Base-by-base conservation (phyloP, 2,797 vertebrate genomes). In the Decapterus maruadsi region DNA sequence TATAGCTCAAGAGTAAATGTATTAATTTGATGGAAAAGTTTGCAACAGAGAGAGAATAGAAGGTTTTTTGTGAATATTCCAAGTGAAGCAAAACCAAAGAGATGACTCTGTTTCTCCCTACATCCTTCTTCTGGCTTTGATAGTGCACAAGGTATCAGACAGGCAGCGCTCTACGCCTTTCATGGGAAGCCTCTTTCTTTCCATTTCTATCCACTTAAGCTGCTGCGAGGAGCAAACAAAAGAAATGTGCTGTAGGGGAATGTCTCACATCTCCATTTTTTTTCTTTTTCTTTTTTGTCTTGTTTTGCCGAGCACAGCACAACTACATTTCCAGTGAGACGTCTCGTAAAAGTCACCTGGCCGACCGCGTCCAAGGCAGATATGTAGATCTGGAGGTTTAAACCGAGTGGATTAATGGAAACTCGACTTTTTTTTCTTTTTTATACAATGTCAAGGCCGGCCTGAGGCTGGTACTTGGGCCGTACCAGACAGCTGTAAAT, bases 351-450 rank as follows among this genome's bases (percentile, higher is more conserved):
- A 26, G 68, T 73, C 81, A 82, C 63, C 83, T 77, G 81, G 77
- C 65, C 68, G 55, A 71, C 78, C 11, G 45, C 74, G 82, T 80
- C 84, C 82, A 74, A 82, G 72, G 69, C 42, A 40, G 54, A 69
- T 80, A 72, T 53, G 61, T 46, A 71, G 72, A 91, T 76, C 69
- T 56, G 48, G 59, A 76, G 68, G 74, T 84, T 85, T 76, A 85
- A 86, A 79, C 69, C 75, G 42, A 71, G 75, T 67, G 74, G 78
- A 82, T 91, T 89, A 87, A 88, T 84, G 55, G 71, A 38, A 61
- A 65, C 48, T 77, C 73, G 67, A 17, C 59, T 73, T 78, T 73
- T 84, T 43, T 58, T 67, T 19, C 64, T 72, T 78, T 79, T 84
- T 43, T 59, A 72, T 72, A 70, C 74, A 71, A 81, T 87, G 86